phyloP scores from a whole-genome alignment of 1,140 invertebrate genomes.

The Campoletis sonorensis region DNA sequence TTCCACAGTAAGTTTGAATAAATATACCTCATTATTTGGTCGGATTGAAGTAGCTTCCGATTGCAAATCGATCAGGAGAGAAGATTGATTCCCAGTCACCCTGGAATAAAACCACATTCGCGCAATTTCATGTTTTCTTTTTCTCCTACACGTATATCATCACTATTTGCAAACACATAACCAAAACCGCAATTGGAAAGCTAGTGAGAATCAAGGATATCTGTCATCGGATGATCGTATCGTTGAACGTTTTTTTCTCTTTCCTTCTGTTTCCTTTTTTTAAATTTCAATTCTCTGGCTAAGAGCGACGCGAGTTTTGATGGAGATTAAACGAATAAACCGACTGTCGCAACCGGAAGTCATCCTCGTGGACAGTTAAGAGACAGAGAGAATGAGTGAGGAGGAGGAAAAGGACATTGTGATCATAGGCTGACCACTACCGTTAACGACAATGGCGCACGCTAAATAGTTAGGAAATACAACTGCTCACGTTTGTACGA shows the following conservation, averaged over 20 bases:
- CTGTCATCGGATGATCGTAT: slow-evolving; percentile 31
- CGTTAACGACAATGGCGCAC: slow-evolving; percentile 47
- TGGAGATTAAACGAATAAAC: slow-evolving; percentile 38
- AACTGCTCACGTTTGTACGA: slow-evolving; percentile 25
- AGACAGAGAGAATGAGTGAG: background rate
- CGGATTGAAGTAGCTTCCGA: slow-evolving; percentile 28
- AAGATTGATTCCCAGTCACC: background rate
- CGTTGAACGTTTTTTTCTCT: background rate
- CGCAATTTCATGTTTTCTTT: background rate
- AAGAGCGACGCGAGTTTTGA: slow-evolving; percentile 13
- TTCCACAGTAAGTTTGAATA: background rate
- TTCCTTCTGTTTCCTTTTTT: background rate
- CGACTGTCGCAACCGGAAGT: slow-evolving; percentile 52
- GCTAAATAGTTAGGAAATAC: slow-evolving; percentile 57
- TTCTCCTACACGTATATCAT: background rate
- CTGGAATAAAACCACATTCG: background rate
- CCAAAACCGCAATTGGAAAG: slow-evolving; percentile 36
- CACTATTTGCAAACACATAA: background rate
- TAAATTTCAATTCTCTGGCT: background rate
- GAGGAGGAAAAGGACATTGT: slow-evolving; percentile 23
- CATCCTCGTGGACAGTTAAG: slow-evolving; percentile 12
- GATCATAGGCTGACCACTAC: slow-evolving; percentile 37
- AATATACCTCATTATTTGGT: slow-evolving; percentile 23
- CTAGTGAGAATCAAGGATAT: slow-evolving; percentile 30
- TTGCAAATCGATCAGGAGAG: slow-evolving; percentile 20